Evolutionary conservation across 1,140 invertebrate species (phyloP).

Genomic region (Psilanteris sp.): DNA sequence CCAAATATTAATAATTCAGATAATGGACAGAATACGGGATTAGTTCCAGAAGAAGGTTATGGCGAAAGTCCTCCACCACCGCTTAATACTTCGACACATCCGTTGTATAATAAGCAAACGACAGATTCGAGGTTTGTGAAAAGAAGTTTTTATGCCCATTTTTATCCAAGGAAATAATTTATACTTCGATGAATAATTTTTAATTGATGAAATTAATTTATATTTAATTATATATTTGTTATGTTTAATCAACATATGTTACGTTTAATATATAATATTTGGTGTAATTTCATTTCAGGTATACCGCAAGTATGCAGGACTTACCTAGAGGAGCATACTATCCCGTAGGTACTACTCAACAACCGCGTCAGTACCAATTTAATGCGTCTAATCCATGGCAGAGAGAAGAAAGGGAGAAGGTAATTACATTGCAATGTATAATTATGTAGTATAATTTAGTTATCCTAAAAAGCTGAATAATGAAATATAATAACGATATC

Average conservation of each 20-base stretch:
- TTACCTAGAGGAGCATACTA: conserved; percentile 88
- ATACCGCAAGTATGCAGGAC: conserved; percentile 86
- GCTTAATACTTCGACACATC: conserved; percentile 86
- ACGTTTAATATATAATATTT: no score
- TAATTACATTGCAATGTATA: conserved; percentile 60
- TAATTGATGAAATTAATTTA: no score
- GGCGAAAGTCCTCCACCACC: conserved; percentile 84
- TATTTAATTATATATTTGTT: no score
- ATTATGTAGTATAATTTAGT: no score
- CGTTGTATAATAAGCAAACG: conserved; percentile 81
- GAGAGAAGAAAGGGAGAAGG: conserved; percentile 91
- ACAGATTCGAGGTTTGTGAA: conserved; percentile 71
- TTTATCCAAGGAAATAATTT: no score
- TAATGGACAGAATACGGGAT: conserved; percentile 62
- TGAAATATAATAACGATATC: no score
- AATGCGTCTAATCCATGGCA: conserved; percentile 90
- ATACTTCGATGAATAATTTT: no score
- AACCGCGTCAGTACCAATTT: conserved; percentile 79
- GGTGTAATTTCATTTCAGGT: no score
- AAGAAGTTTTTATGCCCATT: no score
- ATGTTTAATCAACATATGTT: no score
- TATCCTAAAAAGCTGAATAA: no score
- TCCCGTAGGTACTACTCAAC: conserved; percentile 77
- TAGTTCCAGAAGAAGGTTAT: conserved; percentile 73
- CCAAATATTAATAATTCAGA: conserved; percentile 47